Evolutionary conservation across 2,797 vertebrate genomes (phyloP).

Genomic region (Sebastiscus albofasciatus): DNA sequence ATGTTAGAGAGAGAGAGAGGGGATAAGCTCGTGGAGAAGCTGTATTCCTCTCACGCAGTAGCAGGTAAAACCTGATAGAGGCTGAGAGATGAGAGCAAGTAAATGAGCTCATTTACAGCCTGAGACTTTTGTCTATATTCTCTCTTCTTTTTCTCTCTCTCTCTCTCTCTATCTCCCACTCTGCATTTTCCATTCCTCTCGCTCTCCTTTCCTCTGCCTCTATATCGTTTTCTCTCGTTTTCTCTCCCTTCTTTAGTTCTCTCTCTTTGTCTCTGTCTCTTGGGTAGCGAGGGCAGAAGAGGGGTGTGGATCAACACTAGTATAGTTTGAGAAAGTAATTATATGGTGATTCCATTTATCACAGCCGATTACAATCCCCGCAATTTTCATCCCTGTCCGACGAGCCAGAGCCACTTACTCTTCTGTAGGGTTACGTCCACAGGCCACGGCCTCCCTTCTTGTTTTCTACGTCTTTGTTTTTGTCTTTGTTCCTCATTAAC

Average conservation of each 20-base stretch:
- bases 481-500: neutral
- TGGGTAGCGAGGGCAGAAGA: slow-evolving; percentile 37
- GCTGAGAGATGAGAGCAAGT: slow-evolving; percentile 58
- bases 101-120: slow-evolving; percentile 74
- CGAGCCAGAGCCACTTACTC: slow-evolving; percentile 38
- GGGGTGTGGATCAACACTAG: slow-evolving; percentile 54
- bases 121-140: slow-evolving; percentile 41
- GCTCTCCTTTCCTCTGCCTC: neutral
- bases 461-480: neutral
- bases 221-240: neutral
- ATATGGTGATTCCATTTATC: slow-evolving; percentile 69
- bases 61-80: slow-evolving; percentile 61
- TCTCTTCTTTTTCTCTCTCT: slow-evolving; percentile 2
- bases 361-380: slow-evolving; percentile 59
- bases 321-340: slow-evolving; percentile 70
- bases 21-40: slow-evolving; percentile 11
- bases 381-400: slow-evolving; percentile 30
- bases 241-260: neutral
- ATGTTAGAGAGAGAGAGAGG: neutral
- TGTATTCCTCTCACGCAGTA: slow-evolving; percentile 56
- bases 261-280: slow-evolving; percentile 22
- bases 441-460: neutral
- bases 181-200: neutral
- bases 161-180: neutral
- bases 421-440: slow-evolving; percentile 44